Evolutionary conservation across 2,113 vertebrate species (phyloP).

Genomic region (Phyllostomus discolor): DNA sequence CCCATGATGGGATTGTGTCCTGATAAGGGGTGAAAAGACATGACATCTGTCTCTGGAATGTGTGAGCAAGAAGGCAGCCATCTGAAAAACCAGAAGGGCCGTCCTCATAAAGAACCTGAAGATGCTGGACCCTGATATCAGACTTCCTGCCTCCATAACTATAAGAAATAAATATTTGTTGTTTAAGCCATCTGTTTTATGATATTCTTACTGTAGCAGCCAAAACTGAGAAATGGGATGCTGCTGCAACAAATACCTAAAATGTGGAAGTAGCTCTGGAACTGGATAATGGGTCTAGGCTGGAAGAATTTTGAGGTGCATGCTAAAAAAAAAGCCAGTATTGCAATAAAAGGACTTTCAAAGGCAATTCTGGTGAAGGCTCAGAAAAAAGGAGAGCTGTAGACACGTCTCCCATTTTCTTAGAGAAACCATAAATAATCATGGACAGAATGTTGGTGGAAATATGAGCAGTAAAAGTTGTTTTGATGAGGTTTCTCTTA

Average conservation of each 20-base stretch:
- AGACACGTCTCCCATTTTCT: background rate
- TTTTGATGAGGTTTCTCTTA: background rate
- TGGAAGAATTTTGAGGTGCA: background rate
- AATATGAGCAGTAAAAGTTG: background rate
- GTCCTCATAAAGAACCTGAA: too few species aligned
- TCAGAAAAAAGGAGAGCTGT: background rate
- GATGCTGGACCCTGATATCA: background rate
- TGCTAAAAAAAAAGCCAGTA: background rate
- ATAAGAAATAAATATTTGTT: background rate
- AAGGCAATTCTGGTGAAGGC: background rate
- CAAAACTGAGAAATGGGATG: background rate
- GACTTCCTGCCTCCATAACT: background rate
- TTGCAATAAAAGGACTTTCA: background rate
- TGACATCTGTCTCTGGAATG: fast-evolving
- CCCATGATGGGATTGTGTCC: too few species aligned
- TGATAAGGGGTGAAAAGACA: background rate
- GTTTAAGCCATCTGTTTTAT: background rate
- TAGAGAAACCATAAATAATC: background rate
- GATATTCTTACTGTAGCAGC: background rate
- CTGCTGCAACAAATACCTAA: background rate
- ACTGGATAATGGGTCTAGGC: background rate
- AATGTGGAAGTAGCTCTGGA: background rate
- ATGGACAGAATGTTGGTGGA: background rate
- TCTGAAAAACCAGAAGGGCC: background rate
- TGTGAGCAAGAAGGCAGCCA: background rate